Evolutionary conservation across 2,888 invertebrate genomes (phyloP).

Genomic region (Mamestra brassicae): DNA sequence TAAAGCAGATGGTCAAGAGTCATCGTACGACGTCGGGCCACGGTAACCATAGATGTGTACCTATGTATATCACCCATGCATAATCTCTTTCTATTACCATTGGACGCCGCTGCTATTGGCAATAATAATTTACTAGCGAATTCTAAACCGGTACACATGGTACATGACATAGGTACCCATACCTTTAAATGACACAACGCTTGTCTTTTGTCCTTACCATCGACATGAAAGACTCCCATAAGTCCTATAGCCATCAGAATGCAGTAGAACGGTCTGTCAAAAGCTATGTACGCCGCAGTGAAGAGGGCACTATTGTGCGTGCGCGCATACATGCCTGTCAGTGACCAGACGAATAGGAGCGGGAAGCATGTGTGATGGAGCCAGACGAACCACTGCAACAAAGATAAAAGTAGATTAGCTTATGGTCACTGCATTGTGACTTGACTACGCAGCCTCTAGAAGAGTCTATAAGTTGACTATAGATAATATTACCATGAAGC

Average conservation of each 20-base stretch:
- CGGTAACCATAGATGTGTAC: no score
- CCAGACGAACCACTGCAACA: slow-evolving; percentile 61
- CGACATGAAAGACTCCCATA: slow-evolving; percentile 49
- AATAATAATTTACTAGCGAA: background rate
- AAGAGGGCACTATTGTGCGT: slow-evolving; percentile 36
- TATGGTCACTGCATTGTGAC: no score
- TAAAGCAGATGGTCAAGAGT: no score
- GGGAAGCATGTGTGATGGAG: slow-evolving; percentile 43
- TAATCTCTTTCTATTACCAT: no score
- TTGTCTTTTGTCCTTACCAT: slow-evolving; percentile 42
- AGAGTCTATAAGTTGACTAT: no score
- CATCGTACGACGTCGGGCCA: no score
- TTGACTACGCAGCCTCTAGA: no score
- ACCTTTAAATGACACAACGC: background rate
- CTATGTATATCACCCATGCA: no score
- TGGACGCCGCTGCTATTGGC: background rate
- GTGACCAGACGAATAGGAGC: slow-evolving; percentile 37
- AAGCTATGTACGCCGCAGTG: slow-evolving; percentile 44
- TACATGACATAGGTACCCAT: no score
- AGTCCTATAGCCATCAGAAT: slow-evolving; percentile 36
- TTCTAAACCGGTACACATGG: no score
- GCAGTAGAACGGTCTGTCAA: slow-evolving; percentile 55
- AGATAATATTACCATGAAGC: no score
- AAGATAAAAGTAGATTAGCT: background rate
- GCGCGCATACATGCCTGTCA: slow-evolving; percentile 38